Evolutionary conservation across 2,888 invertebrate genomes (phyloP), one percentile per base, ranked within the genome.

Genomic region (Drosophila fungiperda): DNA sequence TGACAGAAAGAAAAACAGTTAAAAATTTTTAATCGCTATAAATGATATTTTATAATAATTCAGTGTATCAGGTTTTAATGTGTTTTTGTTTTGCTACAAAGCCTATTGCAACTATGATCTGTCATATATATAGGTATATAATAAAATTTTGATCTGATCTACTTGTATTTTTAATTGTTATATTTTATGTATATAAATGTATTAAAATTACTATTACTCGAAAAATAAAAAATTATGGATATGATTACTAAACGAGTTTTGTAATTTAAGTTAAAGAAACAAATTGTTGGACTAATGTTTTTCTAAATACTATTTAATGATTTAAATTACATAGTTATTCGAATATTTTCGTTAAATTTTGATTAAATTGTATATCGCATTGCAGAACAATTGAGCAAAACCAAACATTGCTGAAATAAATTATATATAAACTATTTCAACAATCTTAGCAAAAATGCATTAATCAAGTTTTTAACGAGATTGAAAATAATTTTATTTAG

Each of bases 21-120:
- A 17, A 11, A 42, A 26, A n/a, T 9, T 32, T 15, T 29, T 33
- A 50, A 35, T 36, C 61, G 42, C 50, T 52, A 45, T 52, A 3
- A 32, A 52, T 36, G 32, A 32, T 52, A 49, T 45, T 61, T 66
- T 66, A 35, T 29, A 32, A 20, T 3, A 20, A 53, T 33, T 12
- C 50, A 17, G 33, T 12, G 20, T 23, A 50, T 33, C 11, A 26
- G 33, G 17, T 29, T 40, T n/a, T 9, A 48, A 17, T 32, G 36
- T 38, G 8, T 1, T n/a, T 38, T n/a, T 38, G 4, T 33, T 64
- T 26, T 60, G 26, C 40, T 42, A 29, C 50, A 52, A 60, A 26
- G 48, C 3, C 32, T 26, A 26, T 26, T 26, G 23, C 26, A 26
- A 26, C 26, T 26, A 23, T 26, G 3, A 26, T 26, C 3, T 26